Percentiles rank a stretch among this genome's conserved stretches.
Evolutionary conservation across 2,888 invertebrate genomes (phyloP).

Genomic region (Synanthedon myopaeformis): DNA sequence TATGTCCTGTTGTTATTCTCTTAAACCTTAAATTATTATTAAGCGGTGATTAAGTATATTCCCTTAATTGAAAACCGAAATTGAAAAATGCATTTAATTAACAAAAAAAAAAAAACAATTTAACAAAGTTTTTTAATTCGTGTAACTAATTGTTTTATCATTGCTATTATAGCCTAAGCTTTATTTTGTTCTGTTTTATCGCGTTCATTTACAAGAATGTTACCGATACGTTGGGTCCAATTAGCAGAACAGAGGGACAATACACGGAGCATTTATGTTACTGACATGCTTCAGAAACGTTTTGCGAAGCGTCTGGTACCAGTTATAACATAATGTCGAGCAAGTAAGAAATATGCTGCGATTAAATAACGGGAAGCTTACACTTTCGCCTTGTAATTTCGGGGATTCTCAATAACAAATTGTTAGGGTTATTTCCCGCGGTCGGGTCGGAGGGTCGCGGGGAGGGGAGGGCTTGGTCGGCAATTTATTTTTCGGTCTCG

Average conservation of each 20-base stretch:
- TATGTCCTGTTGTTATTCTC: too few relatives aligned
- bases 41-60: too few relatives aligned
- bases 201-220: too few relatives aligned
- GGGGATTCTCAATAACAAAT: slow-evolving; percentile 48
- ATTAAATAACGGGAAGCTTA: slow-evolving; percentile 18
- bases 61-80: too few relatives aligned
- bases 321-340: slow-evolving; percentile 4
- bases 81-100: too few relatives aligned
- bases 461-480: slow-evolving; percentile 20
- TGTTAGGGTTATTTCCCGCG: slow-evolving; percentile 39
- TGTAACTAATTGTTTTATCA: too few relatives aligned
- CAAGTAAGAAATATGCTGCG: slow-evolving; percentile 9
- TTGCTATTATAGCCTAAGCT: too few relatives aligned
- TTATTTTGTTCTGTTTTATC: too few relatives aligned
- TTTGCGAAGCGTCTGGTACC: neutral
- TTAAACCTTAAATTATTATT: too few relatives aligned
- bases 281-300: neutral
- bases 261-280: neutral
- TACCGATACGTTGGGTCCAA: neutral
- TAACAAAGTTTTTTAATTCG: too few relatives aligned
- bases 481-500: slow-evolving; percentile 63
- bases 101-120: too few relatives aligned
- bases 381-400: slow-evolving; percentile 23
- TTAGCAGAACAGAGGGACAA: neutral
- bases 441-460: slow-evolving; percentile 12